Base-by-base conservation (phyloP, 1,140 invertebrate species). In the Drosophila albomicans region DNA sequence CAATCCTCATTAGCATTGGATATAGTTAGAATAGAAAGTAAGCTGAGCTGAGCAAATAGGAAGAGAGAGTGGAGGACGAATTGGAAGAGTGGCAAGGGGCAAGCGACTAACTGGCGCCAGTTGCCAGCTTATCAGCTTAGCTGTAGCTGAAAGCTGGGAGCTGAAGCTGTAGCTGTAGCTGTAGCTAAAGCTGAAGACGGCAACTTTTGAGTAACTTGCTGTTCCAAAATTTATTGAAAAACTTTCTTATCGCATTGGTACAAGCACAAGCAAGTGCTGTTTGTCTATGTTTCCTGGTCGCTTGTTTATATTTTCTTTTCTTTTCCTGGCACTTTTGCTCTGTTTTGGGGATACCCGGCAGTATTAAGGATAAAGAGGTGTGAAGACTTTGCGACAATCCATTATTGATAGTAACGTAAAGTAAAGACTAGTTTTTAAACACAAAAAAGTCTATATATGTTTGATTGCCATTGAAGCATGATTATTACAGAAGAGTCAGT, bases 181-280 rank as follows among this genome's bases (percentile, higher is more conserved):
- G n/a, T 32, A 84, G 35, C 35, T 38, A 10, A 2, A 54, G 70
- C 73, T 68, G 49, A 56, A 59, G 73, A 63, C 41, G 32, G 77
- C 78, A 87, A 87, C 84, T 87, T 87, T 84, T 80, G 66, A 88
- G 84, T 74, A 81, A 77, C 74, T 84, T 75, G 78, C 80, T 69
- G 70, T 70, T 81, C 61, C 54, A 79, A 86, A 86, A 91, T 91
- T 91, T 91, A 91, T 91, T 91, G 88, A 91, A 91, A 91, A 91
- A 91, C 87, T 91, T 91, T 91, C 84, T 88, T 91, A 91, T 91
- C 82, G 88, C 64, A 82, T 81, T 84, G 82, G 85, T 66, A 81
- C 78, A 89, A 88, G 84, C 69, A 76, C 78, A 79, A 89, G 72
- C 57, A 70, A 48, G 58, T 46, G 38, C 28, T 75, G 69, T 88